Evolutionary conservation across 2,797 vertebrate genomes (phyloP).

Genomic region (Chaetophractus vellerosus): DNA sequence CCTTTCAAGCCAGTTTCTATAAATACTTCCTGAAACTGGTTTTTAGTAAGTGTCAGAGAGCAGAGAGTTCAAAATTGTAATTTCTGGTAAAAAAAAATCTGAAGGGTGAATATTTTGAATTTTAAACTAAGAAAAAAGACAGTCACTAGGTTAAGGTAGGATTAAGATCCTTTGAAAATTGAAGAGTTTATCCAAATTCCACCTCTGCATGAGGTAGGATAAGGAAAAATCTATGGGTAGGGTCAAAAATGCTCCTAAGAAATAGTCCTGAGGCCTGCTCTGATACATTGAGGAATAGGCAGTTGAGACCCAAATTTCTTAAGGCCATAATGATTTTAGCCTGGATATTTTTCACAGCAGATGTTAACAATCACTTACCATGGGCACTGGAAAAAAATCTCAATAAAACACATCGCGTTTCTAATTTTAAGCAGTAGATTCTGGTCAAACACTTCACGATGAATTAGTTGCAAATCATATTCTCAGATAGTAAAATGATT

Average conservation of each 20-base stretch:
- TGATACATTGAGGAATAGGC: background rate
- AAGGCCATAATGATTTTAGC: conserved; percentile 63
- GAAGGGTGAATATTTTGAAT: conserved; percentile 54
- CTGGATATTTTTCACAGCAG: conserved; percentile 74
- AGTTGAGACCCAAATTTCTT: conserved; percentile 2
- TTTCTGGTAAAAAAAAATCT: conserved; percentile 1
- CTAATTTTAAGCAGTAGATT: conserved; percentile 75
- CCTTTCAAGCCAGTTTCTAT: conserved; percentile 28
- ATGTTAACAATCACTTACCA: conserved; percentile 75
- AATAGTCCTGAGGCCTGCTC: background rate
- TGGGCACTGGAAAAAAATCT: conserved; percentile 65
- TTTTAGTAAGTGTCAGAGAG: conserved; percentile 28
- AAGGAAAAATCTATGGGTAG: background rate
- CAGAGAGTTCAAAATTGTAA: conserved; percentile 43
- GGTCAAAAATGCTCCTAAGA: background rate
- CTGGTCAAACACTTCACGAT: conserved; percentile 79
- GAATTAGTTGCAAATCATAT: conserved; percentile 74
- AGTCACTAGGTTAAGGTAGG: background rate
- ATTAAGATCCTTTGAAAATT: conserved; percentile 53
- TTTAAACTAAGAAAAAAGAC: conserved; percentile 50
- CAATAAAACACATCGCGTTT: conserved; percentile 77
- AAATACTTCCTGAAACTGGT: conserved; percentile 49
- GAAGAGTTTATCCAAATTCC: background rate
- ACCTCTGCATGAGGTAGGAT: background rate
- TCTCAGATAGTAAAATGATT: conserved; percentile 69